Evolutionary conservation across 2,797 vertebrate species (phyloP).

Genomic region (Staurois parvus): DNA sequence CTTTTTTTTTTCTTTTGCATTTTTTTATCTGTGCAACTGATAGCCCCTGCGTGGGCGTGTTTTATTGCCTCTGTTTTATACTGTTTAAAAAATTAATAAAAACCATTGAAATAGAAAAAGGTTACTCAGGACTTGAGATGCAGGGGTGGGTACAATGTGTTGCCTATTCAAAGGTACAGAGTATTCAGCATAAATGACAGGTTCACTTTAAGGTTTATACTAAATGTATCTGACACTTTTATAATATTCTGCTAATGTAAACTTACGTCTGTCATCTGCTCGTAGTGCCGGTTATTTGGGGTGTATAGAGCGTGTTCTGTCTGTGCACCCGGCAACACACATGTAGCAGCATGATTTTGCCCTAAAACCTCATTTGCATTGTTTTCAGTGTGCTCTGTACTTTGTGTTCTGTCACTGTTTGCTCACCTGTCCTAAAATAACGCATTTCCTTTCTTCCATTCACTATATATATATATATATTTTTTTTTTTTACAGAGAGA

Average conservation of each 20-base stretch:
- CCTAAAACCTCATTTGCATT: conserved; percentile 39
- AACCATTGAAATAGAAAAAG: too few relatives aligned
- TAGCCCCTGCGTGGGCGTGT: too few relatives aligned
- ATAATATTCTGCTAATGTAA: background rate
- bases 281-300: background rate
- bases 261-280: background rate
- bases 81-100: too few relatives aligned
- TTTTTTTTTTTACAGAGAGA: conserved; percentile 62
- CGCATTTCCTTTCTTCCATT: conserved; percentile 55
- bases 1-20: too few relatives aligned
- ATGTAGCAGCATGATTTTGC: background rate
- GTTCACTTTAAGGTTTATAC: background rate
- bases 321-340: background rate
- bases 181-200: background rate
- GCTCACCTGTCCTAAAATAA: conserved; percentile 53
- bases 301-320: background rate
- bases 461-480: too few relatives aligned
- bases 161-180: too few relatives aligned
- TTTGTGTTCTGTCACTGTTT: conserved; percentile 47
- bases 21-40: too few relatives aligned
- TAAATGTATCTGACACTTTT: background rate
- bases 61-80: too few relatives aligned
- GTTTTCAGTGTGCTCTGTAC: conserved; percentile 16
- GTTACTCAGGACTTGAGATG: too few relatives aligned
- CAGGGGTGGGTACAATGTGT: too few relatives aligned